These are phyloP conservation scores for Capreolus pygargus DNA, from an alignment of 2,113 vertebrate genomes.

Conservation along the genomic window DNA sequence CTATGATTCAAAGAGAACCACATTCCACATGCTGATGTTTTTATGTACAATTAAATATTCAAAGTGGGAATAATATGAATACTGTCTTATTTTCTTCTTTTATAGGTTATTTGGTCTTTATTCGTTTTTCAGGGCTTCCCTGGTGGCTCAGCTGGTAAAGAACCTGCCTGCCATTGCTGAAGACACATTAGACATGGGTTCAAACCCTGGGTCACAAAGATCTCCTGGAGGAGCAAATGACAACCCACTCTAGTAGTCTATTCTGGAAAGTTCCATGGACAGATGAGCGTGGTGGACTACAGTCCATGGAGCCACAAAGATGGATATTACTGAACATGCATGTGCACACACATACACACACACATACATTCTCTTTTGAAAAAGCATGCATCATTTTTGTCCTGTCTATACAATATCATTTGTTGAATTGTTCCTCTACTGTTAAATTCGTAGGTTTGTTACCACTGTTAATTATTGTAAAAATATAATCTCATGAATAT, in stretches of 20 bases:
- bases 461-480: background rate
- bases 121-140: background rate
- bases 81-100: background rate
- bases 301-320: background rate
- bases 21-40: background rate
- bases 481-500: background rate
- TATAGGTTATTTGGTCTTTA: background rate
- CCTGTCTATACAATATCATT: background rate
- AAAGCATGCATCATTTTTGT: background rate
- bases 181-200: background rate
- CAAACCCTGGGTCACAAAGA: background rate
- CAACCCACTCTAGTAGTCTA: background rate
- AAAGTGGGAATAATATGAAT: background rate
- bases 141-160: background rate
- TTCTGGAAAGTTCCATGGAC: background rate
- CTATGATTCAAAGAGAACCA: background rate
- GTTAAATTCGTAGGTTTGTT: background rate
- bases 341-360: background rate
- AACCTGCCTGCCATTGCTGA: background rate
- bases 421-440: background rate
- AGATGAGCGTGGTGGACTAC: background rate
- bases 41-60: background rate
- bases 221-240: background rate
- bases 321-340: background rate
- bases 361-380: background rate